Conservation (phyloP, 2,113 vertebrate species). For the Chelonoidis abingdonii region DNA sequence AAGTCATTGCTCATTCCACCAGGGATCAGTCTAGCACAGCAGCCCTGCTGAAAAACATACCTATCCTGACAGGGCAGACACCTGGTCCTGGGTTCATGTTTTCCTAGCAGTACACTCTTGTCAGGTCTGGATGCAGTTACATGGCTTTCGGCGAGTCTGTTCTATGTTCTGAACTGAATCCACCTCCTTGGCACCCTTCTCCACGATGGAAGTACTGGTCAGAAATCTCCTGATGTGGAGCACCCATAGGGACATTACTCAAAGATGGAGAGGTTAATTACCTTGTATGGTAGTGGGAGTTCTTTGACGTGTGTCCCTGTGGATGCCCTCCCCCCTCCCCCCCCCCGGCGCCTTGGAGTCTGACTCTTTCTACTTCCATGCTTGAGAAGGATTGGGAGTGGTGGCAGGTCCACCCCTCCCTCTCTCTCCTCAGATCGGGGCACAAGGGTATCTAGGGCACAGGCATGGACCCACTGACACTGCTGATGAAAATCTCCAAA, state of each 20-base stretch:
- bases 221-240: not conserved
- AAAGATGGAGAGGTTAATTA: not conserved
- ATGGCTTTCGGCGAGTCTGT: not conserved
- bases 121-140: not conserved
- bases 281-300: not conserved
- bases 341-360: not conserved
- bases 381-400: not conserved
- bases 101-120: not conserved
- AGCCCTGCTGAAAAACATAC: not conserved
- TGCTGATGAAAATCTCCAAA: not conserved
- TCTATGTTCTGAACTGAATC: not conserved
- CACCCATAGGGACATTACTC: not conserved
- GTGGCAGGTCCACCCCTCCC: not conserved
- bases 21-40: too few relatives aligned
- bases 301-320: not conserved
- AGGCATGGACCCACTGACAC: not conserved
- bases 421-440: not conserved
- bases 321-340: not conserved
- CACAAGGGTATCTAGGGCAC: not conserved
- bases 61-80: not conserved
- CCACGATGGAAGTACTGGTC: not conserved
- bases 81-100: not conserved
- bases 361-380: not conserved
- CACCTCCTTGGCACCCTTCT: not conserved
- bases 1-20: not conserved